Evolutionary conservation across 2,888 invertebrate species (phyloP), one percentile per base, ranked within the genome.

Genomic region (Lepidocyrtoides sp.): DNA sequence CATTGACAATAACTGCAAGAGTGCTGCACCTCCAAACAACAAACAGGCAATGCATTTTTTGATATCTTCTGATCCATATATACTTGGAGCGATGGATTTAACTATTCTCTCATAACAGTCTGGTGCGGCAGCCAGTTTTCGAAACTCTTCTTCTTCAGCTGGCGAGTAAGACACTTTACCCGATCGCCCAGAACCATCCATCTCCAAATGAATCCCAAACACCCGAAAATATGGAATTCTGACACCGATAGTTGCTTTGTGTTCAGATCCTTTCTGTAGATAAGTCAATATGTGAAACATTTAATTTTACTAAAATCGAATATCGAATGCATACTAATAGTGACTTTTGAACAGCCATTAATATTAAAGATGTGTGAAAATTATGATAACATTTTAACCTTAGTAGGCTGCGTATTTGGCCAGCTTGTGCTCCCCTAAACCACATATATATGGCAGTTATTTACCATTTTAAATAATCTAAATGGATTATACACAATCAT

Each of bases 21-120:
- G n/a, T n/a, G n/a, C n/a, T 72, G 94, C 94, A 96, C 98, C 99
- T 94, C 99, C 99, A 96, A 99, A 99, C 54, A 99, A 96, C 92
- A 99, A 96, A 94, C 98, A 98, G 12, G 99, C 98, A 88, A 99
- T 98, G 1, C 99, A 98, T 95, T 98, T 99, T 95, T 99, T 99
- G 94, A 99, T 99, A 95, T 99, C 99, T 0, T 96, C 95, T 23
- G 97, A 97, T 0, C 99, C 99, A 95, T 97, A 99, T 93, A 99
- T 99, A 93, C 99, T 99, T 0, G 99, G 99, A 0, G 99, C 99
- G 94, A 99, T 97, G 79, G 98, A 99, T 94, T 96, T 97, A 0
- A 98, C 96, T 88, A 99, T 96, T 87, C 97, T 96, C 1, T 99
- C 98, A 95, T 98, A 98, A 72, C 99, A 96, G 95, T 99, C 97